Percentiles rank a stretch among this genome's conserved stretches.
These are phyloP conservation scores for Avahi laniger DNA, from an alignment of 2,797 vertebrate species.

Conservation along the genomic window DNA sequence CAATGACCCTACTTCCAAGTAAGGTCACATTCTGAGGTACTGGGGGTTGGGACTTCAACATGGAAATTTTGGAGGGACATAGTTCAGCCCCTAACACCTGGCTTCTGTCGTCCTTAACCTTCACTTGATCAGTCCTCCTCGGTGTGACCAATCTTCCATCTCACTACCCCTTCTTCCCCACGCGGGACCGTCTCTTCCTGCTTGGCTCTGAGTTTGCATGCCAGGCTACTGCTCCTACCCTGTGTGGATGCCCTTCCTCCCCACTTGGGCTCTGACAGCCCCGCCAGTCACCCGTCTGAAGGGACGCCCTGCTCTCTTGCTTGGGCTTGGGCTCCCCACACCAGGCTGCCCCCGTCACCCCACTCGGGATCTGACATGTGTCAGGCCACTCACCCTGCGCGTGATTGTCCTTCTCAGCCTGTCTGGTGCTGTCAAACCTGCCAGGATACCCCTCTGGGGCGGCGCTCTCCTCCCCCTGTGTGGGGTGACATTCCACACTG, in stretches of 20 bases:
- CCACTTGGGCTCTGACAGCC: neutral
- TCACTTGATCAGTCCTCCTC: neutral
- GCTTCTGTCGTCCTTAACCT: neutral
- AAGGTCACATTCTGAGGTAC: neutral
- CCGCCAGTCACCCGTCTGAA: neutral
- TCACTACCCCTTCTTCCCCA: neutral
- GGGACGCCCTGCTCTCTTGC: neutral
- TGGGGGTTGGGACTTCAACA: neutral
- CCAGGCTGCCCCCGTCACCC: fast-evolving
- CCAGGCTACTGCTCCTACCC: neutral
- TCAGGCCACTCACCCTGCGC: fast-evolving
- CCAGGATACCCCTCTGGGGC: too few species aligned
- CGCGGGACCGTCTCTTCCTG: neutral
- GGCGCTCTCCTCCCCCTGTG: neutral
- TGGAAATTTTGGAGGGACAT: neutral
- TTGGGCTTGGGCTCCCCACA: neutral
- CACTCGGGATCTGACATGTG: neutral
- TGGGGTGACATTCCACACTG: too few species aligned
- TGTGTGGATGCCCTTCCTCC: neutral
- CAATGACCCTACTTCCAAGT: neutral
- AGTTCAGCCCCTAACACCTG: neutral
- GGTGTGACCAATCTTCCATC: neutral
- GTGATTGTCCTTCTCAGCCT: neutral
- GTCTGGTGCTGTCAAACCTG: neutral
- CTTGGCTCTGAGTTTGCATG: neutral